phyloP scores from a whole-genome alignment of 2,113 vertebrate species.

The Thamnaconus septentrionalis region DNA sequence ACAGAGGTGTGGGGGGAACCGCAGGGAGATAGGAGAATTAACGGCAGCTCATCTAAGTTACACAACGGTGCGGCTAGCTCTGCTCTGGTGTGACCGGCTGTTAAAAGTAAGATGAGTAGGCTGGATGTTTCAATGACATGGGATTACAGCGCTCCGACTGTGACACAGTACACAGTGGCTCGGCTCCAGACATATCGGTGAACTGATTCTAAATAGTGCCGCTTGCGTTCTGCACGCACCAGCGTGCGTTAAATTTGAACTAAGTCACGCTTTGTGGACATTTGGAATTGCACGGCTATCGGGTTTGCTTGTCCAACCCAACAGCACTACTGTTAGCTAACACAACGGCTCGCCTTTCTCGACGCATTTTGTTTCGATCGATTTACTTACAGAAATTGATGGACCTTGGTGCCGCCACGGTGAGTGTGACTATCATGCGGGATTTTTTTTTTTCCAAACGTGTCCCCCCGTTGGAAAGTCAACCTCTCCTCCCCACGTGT shows the following conservation, averaged over 20 bases:
- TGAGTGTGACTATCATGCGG: constrained; percentile 27
- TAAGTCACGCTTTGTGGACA: too few species aligned
- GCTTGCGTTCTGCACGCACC: not conserved
- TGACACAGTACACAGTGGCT: not conserved
- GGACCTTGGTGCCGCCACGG: constrained; percentile 66
- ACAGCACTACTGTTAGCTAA: constrained; percentile 8
- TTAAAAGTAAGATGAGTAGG: constrained; percentile 22
- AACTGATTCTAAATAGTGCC: not conserved
- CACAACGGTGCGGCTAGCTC: constrained; percentile 34
- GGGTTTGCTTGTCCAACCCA: too few species aligned
- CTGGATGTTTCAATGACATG: constrained; percentile 60
- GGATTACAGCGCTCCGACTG: not conserved
- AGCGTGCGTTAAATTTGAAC: too few species aligned
- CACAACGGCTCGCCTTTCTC: not conserved
- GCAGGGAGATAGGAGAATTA: not conserved
- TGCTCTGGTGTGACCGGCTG: not conserved
- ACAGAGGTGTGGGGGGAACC: too few species aligned
- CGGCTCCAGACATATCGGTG: not conserved
- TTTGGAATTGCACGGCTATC: too few species aligned
- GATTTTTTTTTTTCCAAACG: constrained; percentile 24
- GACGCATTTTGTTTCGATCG: too few species aligned
- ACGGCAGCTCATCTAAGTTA: constrained; percentile 11
- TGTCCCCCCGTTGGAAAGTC: constrained; percentile 46
- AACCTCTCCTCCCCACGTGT: constrained; percentile 78
- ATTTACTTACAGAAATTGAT: constrained; percentile 66